Evolutionary conservation across 2,888 invertebrate genomes (phyloP), one percentile per base, ranked within the genome.

Genomic region (Capitulum mitella): DNA sequence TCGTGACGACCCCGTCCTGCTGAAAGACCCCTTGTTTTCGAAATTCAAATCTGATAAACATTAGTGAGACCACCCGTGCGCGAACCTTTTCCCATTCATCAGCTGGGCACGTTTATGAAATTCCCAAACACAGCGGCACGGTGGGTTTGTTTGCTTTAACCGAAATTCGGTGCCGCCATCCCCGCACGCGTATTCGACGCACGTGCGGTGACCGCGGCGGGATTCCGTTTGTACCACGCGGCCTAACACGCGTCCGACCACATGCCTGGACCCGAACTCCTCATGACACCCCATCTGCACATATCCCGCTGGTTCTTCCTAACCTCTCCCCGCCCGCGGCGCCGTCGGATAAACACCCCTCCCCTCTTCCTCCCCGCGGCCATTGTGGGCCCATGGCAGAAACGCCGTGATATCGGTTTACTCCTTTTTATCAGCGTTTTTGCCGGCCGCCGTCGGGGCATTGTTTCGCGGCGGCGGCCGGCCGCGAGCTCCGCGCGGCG

Each of bases 81-180:
- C 58, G 37, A 8, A 26, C 12, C 40, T 16, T 2, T 37, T 70
- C 26, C 26, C 70, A 70, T 70, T 70, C 70, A 70, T 70, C 26
- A 70, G 40, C 37, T 34, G 70, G 26, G 26, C 10, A 10, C 70
- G 70, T 37, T 70, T 70, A 70, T 70, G 70, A 70, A 40, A 40
- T 70, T 70, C 70, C 37, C 70, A 70, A 70, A 70, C 70, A 70
- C 70, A 40, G 70, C 70, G 70, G 34, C 40, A 19, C 14, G 40
- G 26, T 8, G 19, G 14, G 70, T 70, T 40, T 70, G 70, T 70
- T 70, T 70, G 40, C 70, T 37, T 70, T 70, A 14, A 22, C 40
- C 26, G 37, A 40, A 40, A 37, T 37, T 40, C 26, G 70, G 26
- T 26, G 70, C 70, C 26, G 37, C 26, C 34, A 19, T 22, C 29